Base-by-base conservation (phyloP, 1,140 invertebrate genomes). In the Bombus huntii region DNA sequence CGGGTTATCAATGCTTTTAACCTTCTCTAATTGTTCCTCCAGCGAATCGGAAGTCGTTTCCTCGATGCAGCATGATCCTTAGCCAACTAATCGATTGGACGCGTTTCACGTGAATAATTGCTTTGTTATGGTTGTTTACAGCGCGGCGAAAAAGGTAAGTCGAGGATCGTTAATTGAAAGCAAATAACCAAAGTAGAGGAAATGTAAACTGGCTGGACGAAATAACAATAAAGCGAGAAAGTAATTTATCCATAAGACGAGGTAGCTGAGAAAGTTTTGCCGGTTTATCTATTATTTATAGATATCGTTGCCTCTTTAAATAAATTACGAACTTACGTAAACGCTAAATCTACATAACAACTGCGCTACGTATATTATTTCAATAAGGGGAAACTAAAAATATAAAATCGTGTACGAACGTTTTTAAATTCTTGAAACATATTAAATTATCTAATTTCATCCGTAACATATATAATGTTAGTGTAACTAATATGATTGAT, bases 31-130 rank as follows among this genome's bases (percentile, higher is more conserved):
- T 77, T 77, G 66, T 47, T 76, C 28, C 3, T 53, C 44, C 10
- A 8, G 0, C 15, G 10, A 47, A 28, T 25, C 57, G 53, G 59
- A 75, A 66, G 42, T 75, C 8, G 59, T 70, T 77, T 57, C 3
- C 53, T n/a, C 22, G 57, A 83, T 53, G n/a, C 31, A 68, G 22
- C 34, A 18, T 10, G 57, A 77, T 77, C 44, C 31, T 62, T 39
- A 66, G 39, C 31, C 0, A 10, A 15, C 12, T 42, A 57, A 83
- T 83, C 65, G 10, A 77, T 77, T 31, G 44, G n/a, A 53, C 28
- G 65, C n/a, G 28, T 77, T 77, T 77, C 34, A 70, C n/a, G 65
- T 4, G 25, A 77, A 77, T 77, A 57, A 83, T 77, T 31, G n/a
- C 2, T 73, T 39, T 28, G 70, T 15, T 44, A 81, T 59, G 57